These are phyloP conservation scores for Labeo calbasu DNA, from an alignment of 2,797 vertebrate species.

Conservation along the genomic window DNA sequence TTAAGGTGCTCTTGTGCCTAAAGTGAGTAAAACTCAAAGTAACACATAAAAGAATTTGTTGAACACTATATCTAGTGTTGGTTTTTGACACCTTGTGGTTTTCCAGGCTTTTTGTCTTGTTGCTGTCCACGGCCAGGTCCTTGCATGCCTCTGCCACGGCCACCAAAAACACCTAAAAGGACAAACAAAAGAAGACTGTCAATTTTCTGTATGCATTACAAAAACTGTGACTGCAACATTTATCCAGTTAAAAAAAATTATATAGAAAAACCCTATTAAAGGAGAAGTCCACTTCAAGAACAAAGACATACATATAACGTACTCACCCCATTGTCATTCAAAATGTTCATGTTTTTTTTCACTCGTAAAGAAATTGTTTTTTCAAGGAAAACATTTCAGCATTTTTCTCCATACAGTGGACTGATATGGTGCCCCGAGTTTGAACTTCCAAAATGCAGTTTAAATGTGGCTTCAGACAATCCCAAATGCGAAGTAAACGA, in stretches of 20 bases:
- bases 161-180: slow-evolving; percentile 82
- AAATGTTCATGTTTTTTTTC: too few relatives aligned
- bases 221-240: background rate
- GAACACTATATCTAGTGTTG: slow-evolving; percentile 82
- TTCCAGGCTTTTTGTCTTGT: slow-evolving; percentile 90
- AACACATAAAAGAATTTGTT: background rate
- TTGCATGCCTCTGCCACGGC: slow-evolving; percentile 86
- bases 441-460: too few relatives aligned
- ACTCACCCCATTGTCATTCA: too few relatives aligned
- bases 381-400: too few relatives aligned
- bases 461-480: too few relatives aligned
- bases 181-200: background rate
- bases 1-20: background rate
- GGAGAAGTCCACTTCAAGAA: too few relatives aligned
- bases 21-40: background rate
- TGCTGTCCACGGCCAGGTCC: slow-evolving; percentile 81
- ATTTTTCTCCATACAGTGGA: too few relatives aligned
- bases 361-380: too few relatives aligned
- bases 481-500: too few relatives aligned
- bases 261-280: background rate
- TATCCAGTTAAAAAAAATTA: background rate
- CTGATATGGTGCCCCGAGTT: too few relatives aligned
- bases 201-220: background rate
- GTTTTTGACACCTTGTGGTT: slow-evolving; percentile 86
- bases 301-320: too few relatives aligned